These are phyloP conservation scores for Athalia cordata DNA, from an alignment of 2,888 invertebrate genomes.

Conservation along the genomic window DNA sequence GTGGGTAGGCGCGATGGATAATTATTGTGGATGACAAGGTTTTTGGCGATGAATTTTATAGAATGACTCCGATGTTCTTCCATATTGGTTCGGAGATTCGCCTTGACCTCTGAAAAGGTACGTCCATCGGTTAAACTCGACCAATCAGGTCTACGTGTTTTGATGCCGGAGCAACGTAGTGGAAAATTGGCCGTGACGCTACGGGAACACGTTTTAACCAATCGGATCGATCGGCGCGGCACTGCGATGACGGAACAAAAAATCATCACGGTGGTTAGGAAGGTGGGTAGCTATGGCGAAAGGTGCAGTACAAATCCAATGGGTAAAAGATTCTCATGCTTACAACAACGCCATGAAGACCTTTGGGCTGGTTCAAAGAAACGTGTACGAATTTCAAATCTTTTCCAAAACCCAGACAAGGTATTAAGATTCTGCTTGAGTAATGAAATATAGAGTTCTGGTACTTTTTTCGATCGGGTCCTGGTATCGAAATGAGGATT, in stretches of 20 bases:
- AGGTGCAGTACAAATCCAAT: not conserved
- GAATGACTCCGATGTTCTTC: slow-evolving; percentile 11
- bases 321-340: no score
- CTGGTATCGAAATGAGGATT: no score
- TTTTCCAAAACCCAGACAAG: no score
- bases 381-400: slow-evolving; percentile 28
- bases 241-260: slow-evolving; percentile 55
- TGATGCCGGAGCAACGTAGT: slow-evolving; percentile 41
- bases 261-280: slow-evolving; percentile 38
- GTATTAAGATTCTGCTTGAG: no score
- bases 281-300: slow-evolving; percentile 50
- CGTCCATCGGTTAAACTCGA: not conserved
- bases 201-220: slow-evolving; percentile 62
- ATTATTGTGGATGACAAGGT: no score
- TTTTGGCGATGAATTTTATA: not conserved
- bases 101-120: slow-evolving; percentile 11
- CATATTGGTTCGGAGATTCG: slow-evolving; percentile 12
- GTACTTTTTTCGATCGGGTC: no score
- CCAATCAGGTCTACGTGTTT: slow-evolving; percentile 26
- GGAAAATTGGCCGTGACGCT: slow-evolving; percentile 66
- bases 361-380: no score
- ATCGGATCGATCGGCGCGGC: slow-evolving; percentile 58
- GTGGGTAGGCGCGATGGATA: no score
- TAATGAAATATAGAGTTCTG: no score
- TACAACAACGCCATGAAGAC: no score